Percentiles rank a stretch among this genome's conserved stretches.
Evolutionary conservation across 2,113 vertebrate species (phyloP).

Genomic region (Silurus asotus): DNA sequence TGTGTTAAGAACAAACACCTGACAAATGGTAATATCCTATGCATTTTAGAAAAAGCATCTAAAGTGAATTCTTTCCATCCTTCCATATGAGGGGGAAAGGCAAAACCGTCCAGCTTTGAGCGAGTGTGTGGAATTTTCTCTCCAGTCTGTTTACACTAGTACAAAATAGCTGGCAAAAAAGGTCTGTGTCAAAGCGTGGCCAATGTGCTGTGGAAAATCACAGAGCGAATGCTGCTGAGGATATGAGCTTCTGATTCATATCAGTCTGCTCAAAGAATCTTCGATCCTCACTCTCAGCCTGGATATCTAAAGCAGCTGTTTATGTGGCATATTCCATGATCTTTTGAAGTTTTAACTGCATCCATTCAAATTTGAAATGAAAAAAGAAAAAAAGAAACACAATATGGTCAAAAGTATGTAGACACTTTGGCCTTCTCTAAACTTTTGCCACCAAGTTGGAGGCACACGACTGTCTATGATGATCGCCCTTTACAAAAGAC

Average conservation of each 20-base stretch:
- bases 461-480: too few relatives aligned
- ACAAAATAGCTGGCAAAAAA: conserved; percentile 25
- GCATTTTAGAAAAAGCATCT: neutral
- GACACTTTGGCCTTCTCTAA: too few relatives aligned
- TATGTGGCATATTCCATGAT: neutral
- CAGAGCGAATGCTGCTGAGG: neutral
- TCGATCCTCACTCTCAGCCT: neutral
- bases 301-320: neutral
- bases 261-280: neutral
- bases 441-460: too few relatives aligned
- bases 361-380: too few relatives aligned
- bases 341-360: neutral
- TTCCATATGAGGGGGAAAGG: neutral
- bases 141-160: conserved; percentile 33
- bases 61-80: neutral
- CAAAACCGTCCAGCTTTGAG: neutral
- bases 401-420: too few relatives aligned
- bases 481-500: too few relatives aligned
- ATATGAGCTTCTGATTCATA: conserved; percentile 1
- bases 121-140: conserved; percentile 9
- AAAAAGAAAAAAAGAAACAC: too few relatives aligned
- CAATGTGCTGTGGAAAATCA: conserved; percentile 30
- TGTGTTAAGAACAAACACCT: neutral
- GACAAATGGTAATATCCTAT: neutral
- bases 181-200: neutral